phyloP scores from a whole-genome alignment of 2,113 vertebrate species.

The Galeopterus variegatus region DNA sequence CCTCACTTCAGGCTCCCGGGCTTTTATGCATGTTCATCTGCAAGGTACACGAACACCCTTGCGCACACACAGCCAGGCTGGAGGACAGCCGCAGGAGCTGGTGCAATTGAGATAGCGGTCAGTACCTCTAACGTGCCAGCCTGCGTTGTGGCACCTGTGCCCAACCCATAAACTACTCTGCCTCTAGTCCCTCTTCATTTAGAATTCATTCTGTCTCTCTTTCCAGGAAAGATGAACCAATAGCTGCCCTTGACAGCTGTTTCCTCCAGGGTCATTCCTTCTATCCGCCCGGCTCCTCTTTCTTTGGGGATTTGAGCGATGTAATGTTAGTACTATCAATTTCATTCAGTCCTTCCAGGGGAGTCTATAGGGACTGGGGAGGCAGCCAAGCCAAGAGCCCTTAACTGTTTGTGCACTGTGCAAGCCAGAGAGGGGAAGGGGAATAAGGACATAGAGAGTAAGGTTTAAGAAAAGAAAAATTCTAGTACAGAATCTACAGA shows the following conservation, averaged over 20 bases:
- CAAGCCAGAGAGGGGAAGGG: background rate
- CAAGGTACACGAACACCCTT: background rate
- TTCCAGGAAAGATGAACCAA: constrained; percentile 90
- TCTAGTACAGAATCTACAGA: background rate
- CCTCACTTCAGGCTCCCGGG: accelerated
- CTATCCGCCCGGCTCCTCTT: constrained; percentile 88
- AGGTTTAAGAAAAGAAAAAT: background rate
- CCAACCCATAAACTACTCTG: constrained; percentile 73
- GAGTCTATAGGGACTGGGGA: constrained; percentile 88
- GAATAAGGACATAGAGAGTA: background rate
- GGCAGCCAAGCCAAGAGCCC: constrained; percentile 81
- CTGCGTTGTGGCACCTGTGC: constrained; percentile 56
- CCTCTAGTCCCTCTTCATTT: constrained; percentile 86
- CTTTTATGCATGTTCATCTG: background rate
- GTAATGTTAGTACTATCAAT: constrained; percentile 92
- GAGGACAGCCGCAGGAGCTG: background rate
- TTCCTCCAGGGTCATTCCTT: constrained; percentile 90
- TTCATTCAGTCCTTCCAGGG: constrained; percentile 91
- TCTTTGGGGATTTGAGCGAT: constrained; percentile 90
- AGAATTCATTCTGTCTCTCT: constrained; percentile 89
- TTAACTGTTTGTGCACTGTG: constrained; percentile 85
- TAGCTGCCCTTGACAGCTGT: constrained; percentile 93
- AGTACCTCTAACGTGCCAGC: constrained; percentile 72
- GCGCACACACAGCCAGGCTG: background rate
- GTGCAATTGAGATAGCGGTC: constrained; percentile 66